Percentiles rank a stretch among this genome's conserved stretches.
Evolutionary conservation across 2,888 invertebrate species (phyloP).

Genomic region (Pterostichus niger): DNA sequence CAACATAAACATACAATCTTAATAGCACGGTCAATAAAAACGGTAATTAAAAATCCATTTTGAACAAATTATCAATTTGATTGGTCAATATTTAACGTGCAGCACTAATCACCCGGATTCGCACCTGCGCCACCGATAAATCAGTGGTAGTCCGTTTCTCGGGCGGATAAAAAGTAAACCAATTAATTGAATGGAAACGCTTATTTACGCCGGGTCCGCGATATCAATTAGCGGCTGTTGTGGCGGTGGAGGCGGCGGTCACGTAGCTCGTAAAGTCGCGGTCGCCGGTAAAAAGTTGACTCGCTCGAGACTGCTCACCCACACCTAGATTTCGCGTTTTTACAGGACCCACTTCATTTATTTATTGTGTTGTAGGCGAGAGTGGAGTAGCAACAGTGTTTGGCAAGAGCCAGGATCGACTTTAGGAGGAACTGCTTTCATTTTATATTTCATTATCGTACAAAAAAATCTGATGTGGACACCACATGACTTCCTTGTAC

Average conservation of each 20-base stretch:
- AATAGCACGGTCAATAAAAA: slow-evolving; percentile 7
- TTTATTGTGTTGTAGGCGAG: slow-evolving; percentile 58
- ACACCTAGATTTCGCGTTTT: slow-evolving; percentile 62
- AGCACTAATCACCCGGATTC: slow-evolving; percentile 9
- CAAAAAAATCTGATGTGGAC: too few relatives aligned
- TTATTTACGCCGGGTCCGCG: slow-evolving; percentile 56
- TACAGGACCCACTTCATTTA: slow-evolving; percentile 20
- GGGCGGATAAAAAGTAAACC: slow-evolving; percentile 56
- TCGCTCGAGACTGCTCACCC: slow-evolving; percentile 37
- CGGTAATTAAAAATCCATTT: slow-evolving; percentile 39
- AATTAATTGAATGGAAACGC: slow-evolving; percentile 58
- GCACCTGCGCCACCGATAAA: slow-evolving; percentile 41
- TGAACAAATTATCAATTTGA: slow-evolving; percentile 26
- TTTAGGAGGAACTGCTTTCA: neutral
- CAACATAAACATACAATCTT: neutral
- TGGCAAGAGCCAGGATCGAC: neutral
- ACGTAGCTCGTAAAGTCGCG: slow-evolving; percentile 52
- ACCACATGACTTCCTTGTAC: too few relatives aligned
- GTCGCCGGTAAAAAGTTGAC: slow-evolving; percentile 23
- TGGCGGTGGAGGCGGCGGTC: slow-evolving; percentile 26
- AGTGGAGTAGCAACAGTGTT: slow-evolving; percentile 27
- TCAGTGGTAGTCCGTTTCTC: slow-evolving; percentile 21
- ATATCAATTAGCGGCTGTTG: slow-evolving; percentile 55
- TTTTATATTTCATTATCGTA: too few relatives aligned
- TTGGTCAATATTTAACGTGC: slow-evolving; percentile 21